Conservation (phyloP, 2,797 vertebrate species). For the Gymnodraco acuticeps region DNA sequence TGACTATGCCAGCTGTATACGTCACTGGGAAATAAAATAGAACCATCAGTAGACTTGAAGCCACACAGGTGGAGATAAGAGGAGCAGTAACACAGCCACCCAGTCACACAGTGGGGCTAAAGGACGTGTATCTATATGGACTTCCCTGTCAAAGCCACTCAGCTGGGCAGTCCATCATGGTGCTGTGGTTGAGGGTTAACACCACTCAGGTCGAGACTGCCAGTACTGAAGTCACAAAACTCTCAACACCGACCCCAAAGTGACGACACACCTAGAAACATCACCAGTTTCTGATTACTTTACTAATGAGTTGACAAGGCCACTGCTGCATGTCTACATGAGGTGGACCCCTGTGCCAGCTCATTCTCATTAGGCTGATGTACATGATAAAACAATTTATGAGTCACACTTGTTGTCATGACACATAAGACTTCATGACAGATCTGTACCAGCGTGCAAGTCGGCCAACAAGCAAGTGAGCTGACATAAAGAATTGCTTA, state of each 20-base stretch:
- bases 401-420: too few species aligned
- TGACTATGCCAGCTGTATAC: slow-evolving; percentile 40
- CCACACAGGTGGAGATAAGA: slow-evolving; percentile 45
- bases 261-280: slow-evolving; percentile 49
- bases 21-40: slow-evolving; percentile 10
- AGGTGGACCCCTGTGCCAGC: too few species aligned
- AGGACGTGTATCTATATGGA: slow-evolving; percentile 71
- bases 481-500: too few species aligned
- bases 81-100: slow-evolving; percentile 37
- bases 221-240: slow-evolving; percentile 72
- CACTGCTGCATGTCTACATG: not conserved
- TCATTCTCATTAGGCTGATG: too few species aligned
- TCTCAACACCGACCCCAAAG: slow-evolving; percentile 45
- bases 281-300: slow-evolving; percentile 33
- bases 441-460: too few species aligned
- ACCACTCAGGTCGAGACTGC: slow-evolving; percentile 67
- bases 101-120: slow-evolving; percentile 44
- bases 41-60: slow-evolving; percentile 15
- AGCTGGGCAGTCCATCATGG: slow-evolving; percentile 71
- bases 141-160: slow-evolving; percentile 73
- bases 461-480: too few species aligned
- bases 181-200: slow-evolving; percentile 61
- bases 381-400: too few species aligned
- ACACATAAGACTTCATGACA: too few species aligned
- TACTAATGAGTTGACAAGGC: not conserved